Base-by-base conservation (phyloP, 2,113 vertebrate genomes). In the Oophaga pumilio region DNA sequence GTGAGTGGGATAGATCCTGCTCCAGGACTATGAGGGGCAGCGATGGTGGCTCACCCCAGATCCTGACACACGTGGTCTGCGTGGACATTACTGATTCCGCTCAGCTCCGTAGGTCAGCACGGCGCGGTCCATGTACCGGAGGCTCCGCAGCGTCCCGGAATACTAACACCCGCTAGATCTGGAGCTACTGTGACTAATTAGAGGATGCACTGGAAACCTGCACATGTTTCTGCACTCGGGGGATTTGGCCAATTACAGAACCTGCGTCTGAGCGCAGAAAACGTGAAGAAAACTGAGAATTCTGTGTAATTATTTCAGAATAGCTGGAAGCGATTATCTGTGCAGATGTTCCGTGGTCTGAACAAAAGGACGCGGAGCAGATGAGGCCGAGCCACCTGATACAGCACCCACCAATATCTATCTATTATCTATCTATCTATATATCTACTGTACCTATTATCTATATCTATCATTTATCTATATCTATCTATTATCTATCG, bases 301-400 rank as follows among this genome's bases (percentile, higher is more conserved):
- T 49, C 64, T 57, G n/a, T 82, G 14, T 82, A 82, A 82, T 82
- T 82, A 82, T 82, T 82, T 82, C 57, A 22, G 24, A 82, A 64
- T 82, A 49, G 59, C 59, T 82, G 1, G 0, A 4, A 82, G 79
- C 79, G 64, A 82, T 82, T 82, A 82, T 43, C 79, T 49, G 59
- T 22, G 18, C 79, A 82, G 79, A 82, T 62, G 79, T 82, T 64
- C 2, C n/a, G 11, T 64, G 79, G 26, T 14, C 14, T 6, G 24
- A n/a, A 59, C n/a, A 79, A 81, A 62, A 59, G 26, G 26, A n/a
- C n/a, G n/a, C n/a, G n/a, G 1, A n/a, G 7, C 57, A 33, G 28
- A 28, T 18, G 33, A 73, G 28, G 43, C 14, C 8, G 17, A 15
- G 43, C 17, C 33, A 12, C 69, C 33, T 4, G 28, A 49, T 43